Evolutionary conservation across 2,888 invertebrate species (phyloP).

Genomic region (Dolichomitus sp.): DNA sequence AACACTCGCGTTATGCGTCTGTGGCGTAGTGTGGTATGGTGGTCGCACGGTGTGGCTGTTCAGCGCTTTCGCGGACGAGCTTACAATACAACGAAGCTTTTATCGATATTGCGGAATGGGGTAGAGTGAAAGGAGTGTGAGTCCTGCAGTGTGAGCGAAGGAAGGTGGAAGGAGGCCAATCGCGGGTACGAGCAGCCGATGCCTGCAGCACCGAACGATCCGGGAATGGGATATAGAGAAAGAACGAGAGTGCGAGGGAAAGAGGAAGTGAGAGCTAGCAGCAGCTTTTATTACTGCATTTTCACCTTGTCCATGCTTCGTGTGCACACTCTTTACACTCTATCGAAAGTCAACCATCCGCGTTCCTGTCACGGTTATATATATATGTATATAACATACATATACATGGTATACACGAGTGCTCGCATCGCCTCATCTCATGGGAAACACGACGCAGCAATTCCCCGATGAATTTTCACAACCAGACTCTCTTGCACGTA

Average conservation of each 20-base stretch:
- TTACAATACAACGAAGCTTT: constrained; percentile 83
- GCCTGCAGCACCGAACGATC: constrained; percentile 62
- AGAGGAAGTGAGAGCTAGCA: constrained; percentile 74
- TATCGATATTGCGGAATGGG: constrained; percentile 83
- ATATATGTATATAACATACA: constrained; percentile 18
- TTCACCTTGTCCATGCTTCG: constrained; percentile 85
- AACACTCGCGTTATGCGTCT: constrained; percentile 53
- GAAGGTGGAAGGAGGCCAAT: constrained; percentile 31
- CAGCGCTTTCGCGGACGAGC: constrained; percentile 77
- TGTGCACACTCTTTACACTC: constrained; percentile 81
- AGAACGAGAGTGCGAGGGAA: constrained; percentile 51
- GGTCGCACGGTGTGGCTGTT: constrained; percentile 56
- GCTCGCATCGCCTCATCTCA: constrained; percentile 58
- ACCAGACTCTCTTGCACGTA: constrained; percentile 42
- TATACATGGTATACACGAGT: constrained; percentile 33
- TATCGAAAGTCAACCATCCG: constrained; percentile 78
- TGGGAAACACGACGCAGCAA: constrained; percentile 53
- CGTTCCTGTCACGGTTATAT: constrained; percentile 60
- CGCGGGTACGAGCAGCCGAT: constrained; percentile 59
- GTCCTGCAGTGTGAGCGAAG: constrained; percentile 30
- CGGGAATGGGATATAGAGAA: constrained; percentile 49
- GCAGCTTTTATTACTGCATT: constrained; percentile 85
- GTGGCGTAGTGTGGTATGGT: constrained; percentile 54
- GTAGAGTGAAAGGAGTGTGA: constrained; percentile 43
- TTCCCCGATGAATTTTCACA: constrained; percentile 67